Conservation (phyloP, 2,888 invertebrate genomes). For the Tachina fera region DNA sequence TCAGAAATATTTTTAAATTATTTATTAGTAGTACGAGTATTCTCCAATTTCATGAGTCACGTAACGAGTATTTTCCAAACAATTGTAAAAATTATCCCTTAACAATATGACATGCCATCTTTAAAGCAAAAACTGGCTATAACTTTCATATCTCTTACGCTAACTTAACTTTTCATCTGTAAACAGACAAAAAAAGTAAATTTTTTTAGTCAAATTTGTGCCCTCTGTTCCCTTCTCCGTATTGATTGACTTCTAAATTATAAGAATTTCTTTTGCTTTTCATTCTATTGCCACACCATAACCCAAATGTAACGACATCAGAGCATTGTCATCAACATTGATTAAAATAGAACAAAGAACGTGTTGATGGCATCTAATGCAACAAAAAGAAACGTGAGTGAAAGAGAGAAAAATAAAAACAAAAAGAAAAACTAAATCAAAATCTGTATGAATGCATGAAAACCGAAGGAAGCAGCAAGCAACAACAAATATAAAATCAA, state of each 20-base stretch:
- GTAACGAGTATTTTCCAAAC: too few relatives aligned
- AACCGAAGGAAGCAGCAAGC: slow-evolving; percentile 10
- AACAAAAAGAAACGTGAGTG: neutral
- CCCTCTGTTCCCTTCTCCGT: neutral
- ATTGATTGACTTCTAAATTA: neutral
- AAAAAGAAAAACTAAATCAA: neutral
- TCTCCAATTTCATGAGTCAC: too few relatives aligned
- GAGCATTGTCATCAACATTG: slow-evolving; percentile 68
- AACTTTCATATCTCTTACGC: too few relatives aligned
- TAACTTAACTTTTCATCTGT: too few relatives aligned
- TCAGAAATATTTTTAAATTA: too few relatives aligned
- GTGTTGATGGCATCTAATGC: slow-evolving; percentile 61
- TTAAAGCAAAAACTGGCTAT: too few relatives aligned
- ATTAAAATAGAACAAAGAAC: slow-evolving; percentile 70
- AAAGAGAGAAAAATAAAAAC: neutral
- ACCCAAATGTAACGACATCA: slow-evolving; percentile 48
- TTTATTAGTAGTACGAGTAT: too few relatives aligned
- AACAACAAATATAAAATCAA: slow-evolving; percentile 52
- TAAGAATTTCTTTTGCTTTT: slow-evolving; percentile 27
- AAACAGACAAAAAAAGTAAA: too few relatives aligned
- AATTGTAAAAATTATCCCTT: too few relatives aligned
- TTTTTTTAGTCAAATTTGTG: too few relatives aligned
- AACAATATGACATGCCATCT: too few relatives aligned
- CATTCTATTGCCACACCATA: slow-evolving; percentile 33
- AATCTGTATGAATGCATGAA: neutral